Evolutionary conservation across 2,888 invertebrate species (phyloP).

Genomic region (Geophilus truncorum): DNA sequence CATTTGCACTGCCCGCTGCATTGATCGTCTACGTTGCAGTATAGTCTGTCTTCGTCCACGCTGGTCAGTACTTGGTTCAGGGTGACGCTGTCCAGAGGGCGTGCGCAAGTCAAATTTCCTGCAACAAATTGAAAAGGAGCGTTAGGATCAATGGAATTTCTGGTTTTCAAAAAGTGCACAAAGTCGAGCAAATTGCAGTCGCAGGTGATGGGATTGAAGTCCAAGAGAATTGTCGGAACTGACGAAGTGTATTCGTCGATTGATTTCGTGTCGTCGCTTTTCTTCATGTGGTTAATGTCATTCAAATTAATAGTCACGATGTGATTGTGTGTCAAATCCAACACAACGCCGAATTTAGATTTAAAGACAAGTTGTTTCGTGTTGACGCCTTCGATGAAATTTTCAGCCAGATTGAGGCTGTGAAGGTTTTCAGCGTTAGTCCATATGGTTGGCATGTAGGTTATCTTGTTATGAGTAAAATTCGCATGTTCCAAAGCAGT

Average conservation of each 20-base stretch:
- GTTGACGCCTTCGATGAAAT: background rate
- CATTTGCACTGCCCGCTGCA: background rate
- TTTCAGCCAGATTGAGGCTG: background rate
- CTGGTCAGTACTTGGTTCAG: background rate
- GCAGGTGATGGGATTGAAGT: conserved; percentile 22
- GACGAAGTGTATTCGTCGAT: background rate
- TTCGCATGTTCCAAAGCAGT: background rate
- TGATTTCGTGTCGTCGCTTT: background rate
- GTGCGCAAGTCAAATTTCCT: background rate
- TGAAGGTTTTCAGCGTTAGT: background rate
- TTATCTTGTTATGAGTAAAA: background rate
- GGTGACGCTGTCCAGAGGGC: background rate
- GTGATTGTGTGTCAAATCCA: background rate
- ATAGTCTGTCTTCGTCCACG: background rate
- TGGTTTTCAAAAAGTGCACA: background rate
- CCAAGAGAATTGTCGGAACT: background rate
- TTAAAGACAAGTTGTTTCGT: background rate
- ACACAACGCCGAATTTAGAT: background rate
- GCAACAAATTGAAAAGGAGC: conserved; percentile 6
- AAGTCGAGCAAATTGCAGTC: conserved; percentile 28
- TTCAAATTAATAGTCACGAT: conserved; percentile 4
- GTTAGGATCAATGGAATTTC: background rate
- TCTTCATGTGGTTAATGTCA: background rate
- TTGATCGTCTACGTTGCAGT: background rate
- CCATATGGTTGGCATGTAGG: background rate